These are phyloP conservation scores for Agapornis roseicollis DNA, from an alignment of 2,113 vertebrate species.

Conservation along the genomic window DNA sequence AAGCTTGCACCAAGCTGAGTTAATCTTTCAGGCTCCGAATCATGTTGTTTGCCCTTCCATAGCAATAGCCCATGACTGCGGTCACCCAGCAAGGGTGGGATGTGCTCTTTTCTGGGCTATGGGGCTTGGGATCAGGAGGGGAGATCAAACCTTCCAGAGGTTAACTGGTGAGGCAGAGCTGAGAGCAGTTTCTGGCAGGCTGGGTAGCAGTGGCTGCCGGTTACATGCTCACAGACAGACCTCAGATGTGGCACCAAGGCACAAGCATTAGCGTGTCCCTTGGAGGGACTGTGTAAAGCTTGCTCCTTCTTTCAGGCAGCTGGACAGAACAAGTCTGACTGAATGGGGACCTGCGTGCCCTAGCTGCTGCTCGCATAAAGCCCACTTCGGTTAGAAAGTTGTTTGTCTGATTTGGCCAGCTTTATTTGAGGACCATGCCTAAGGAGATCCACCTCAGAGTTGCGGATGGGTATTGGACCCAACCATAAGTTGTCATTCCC, in stretches of 20 bases:
- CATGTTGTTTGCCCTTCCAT: fast-evolving
- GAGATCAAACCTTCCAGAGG: neutral
- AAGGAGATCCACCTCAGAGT: neutral
- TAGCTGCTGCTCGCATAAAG: neutral
- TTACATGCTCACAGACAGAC: neutral
- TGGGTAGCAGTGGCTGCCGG: neutral
- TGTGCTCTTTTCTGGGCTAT: neutral
- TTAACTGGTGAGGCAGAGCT: neutral
- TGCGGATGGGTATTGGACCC: neutral
- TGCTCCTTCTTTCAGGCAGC: neutral
- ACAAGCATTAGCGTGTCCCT: fast-evolving
- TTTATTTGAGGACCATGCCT: neutral
- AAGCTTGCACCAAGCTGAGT: neutral
- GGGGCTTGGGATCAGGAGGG: neutral
- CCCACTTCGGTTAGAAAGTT: fast-evolving
- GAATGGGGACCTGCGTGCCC: neutral
- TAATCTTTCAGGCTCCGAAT: neutral
- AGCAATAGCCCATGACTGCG: too few species aligned
- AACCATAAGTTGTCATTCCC: neutral
- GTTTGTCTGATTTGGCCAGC: neutral
- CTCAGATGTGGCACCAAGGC: neutral
- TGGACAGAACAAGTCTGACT: neutral
- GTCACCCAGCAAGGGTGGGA: fast-evolving
- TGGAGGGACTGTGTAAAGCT: neutral
- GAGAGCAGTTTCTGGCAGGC: neutral